Conservation (phyloP, 2,113 vertebrate genomes). For the Phoenicopterus ruber region DNA sequence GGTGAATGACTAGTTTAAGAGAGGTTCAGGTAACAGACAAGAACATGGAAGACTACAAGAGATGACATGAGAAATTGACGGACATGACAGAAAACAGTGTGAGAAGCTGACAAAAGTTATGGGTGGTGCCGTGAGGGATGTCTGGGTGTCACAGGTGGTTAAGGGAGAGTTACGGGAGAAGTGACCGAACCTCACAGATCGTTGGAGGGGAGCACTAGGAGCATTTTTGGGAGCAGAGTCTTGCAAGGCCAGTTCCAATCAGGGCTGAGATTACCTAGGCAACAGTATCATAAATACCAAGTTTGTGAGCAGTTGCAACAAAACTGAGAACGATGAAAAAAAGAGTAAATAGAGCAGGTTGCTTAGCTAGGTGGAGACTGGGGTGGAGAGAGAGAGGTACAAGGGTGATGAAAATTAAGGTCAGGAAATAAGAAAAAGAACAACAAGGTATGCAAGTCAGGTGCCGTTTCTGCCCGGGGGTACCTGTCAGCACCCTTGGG, state of each 20-base stretch:
- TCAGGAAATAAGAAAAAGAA: not conserved
- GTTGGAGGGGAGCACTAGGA: rapidly evolving
- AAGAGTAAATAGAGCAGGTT: not conserved
- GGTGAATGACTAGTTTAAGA: not conserved
- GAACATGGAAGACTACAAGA: not conserved
- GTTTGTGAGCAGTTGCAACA: not conserved
- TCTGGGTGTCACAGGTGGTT: not conserved
- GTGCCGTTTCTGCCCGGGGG: rapidly evolving
- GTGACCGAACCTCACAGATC: not conserved
- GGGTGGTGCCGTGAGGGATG: not conserved
- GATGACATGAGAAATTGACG: not conserved
- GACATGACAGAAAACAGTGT: not conserved
- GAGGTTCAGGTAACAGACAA: not conserved
- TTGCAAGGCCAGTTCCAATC: not conserved
- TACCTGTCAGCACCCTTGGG: not conserved
- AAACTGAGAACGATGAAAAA: not conserved
- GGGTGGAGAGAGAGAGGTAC: not conserved
- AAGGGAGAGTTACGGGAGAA: not conserved
- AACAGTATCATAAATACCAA: not conserved
- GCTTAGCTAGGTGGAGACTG: not conserved
- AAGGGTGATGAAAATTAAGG: not conserved
- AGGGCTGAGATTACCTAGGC: not conserved
- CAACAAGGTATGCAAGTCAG: not conserved
- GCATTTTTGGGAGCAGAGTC: not conserved
- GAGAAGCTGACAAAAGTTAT: not conserved